These are phyloP conservation scores for Oscheius sp. DNA, from an alignment of 2,888 invertebrate species.

Conservation along the genomic window DNA sequence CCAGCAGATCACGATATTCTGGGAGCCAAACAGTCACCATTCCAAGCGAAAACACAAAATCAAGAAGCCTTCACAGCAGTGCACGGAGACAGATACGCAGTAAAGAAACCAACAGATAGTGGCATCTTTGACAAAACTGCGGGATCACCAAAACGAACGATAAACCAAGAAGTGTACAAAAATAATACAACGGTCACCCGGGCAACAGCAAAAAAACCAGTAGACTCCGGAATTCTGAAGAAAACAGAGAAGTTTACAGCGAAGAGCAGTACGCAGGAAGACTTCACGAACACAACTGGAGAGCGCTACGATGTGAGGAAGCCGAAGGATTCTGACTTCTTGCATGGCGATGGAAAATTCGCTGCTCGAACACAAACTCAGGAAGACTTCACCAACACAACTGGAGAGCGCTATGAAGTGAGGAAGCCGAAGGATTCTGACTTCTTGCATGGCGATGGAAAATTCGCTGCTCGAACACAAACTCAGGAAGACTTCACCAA, in stretches of 20 bases:
- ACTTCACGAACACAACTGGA: not conserved
- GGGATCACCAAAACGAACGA: too few species aligned
- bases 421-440: slow-evolving; percentile 1
- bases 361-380: not conserved
- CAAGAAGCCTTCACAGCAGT: not conserved
- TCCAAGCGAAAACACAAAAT: not conserved
- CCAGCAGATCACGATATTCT: slow-evolving; percentile 10
- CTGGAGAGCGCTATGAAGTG: not conserved
- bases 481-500: not conserved
- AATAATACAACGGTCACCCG: too few species aligned
- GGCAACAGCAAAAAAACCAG: too few species aligned
- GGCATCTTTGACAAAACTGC: too few species aligned
- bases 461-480: not conserved
- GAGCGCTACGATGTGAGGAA: not conserved
- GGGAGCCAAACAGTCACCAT: not conserved
- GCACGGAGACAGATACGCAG: not conserved
- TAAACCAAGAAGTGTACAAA: too few species aligned
- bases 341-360: slow-evolving; percentile 3
- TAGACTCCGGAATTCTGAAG: too few species aligned
- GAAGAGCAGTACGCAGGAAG: too few species aligned
- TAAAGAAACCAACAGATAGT: slow-evolving; percentile 12
- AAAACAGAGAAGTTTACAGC: not conserved
- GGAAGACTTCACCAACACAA: not conserved
- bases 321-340: not conserved
- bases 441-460: not conserved